Conservation (phyloP, 2,888 invertebrate genomes). For the Meteorus colon region DNA sequence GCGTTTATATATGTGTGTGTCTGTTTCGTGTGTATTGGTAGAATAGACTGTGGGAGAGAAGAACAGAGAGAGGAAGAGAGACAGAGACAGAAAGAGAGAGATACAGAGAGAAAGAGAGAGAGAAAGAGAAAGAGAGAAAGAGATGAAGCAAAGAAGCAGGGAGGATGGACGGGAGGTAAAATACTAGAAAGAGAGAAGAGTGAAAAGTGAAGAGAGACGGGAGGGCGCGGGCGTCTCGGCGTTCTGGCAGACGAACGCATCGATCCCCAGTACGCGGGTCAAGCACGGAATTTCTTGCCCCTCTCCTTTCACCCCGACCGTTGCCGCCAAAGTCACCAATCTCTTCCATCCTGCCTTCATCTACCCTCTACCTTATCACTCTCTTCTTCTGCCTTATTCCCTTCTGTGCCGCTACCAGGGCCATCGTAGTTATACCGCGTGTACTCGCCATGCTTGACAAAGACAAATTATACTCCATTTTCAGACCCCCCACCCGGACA, state of each 20-base stretch:
- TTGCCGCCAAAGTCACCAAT: conserved; percentile 48
- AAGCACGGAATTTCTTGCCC: conserved; percentile 71
- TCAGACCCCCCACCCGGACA: conserved; percentile 71
- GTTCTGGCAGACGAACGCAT: conserved; percentile 74
- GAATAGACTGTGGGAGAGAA: no score
- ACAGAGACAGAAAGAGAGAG: neutral
- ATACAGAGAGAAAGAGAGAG: conserved; percentile 36
- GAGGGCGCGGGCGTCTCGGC: conserved; percentile 71
- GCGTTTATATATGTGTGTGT: no score
- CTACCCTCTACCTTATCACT: conserved; percentile 37
- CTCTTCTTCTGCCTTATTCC: conserved; percentile 47
- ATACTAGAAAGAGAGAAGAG: conserved; percentile 55
- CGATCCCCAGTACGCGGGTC: conserved; percentile 72
- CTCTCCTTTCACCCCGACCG: conserved; percentile 49
- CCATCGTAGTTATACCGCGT: conserved; percentile 41
- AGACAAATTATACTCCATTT: conserved; percentile 74
- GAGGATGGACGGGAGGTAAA: conserved; percentile 33
- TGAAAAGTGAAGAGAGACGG: conserved; percentile 58
- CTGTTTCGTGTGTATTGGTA: no score
- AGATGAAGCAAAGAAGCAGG: conserved; percentile 10
- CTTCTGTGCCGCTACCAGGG: conserved; percentile 37
- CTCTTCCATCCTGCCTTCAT: conserved; percentile 48
- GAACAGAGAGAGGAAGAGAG: conserved; percentile 33
- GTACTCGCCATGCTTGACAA: conserved; percentile 68
- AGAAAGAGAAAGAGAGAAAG: no score